Percentiles rank a stretch among this genome's conserved stretches.
phyloP scores from a whole-genome alignment of 2,797 vertebrate genomes.

The Aselliscus stoliczkanus region DNA sequence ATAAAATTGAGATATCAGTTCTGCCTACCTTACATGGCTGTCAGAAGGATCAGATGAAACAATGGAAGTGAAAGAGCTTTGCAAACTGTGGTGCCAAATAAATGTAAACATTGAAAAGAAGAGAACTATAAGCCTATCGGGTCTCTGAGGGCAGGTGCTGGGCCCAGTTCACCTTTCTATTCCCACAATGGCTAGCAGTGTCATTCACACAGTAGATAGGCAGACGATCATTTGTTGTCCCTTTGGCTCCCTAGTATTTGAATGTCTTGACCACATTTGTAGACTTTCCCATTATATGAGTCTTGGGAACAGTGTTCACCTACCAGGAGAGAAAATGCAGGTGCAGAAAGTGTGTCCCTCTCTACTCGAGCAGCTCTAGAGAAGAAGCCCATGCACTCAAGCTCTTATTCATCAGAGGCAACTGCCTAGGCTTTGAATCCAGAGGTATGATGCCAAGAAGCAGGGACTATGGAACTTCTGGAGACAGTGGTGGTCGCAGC shows the following conservation, averaged over 20 bases:
- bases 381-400: rapidly evolving
- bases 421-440: neutral
- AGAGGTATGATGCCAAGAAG: neutral
- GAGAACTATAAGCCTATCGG: neutral
- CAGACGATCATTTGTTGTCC: neutral
- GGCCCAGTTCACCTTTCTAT: neutral
- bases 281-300: neutral
- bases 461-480: neutral
- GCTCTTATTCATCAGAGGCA: neutral
- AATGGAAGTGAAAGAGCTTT: neutral
- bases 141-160: neutral
- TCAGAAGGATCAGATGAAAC: neutral
- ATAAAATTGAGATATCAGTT: neutral
- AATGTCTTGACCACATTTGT: neutral
- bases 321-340: neutral
- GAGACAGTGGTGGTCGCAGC: neutral
- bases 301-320: neutral
- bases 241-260: neutral
- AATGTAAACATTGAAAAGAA: neutral
- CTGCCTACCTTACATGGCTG: neutral
- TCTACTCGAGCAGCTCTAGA: neutral
- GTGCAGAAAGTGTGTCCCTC: neutral
- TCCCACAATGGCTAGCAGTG: neutral
- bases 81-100: neutral
- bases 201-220: neutral